Percentiles rank a stretch among this genome's conserved stretches.
phyloP scores from a whole-genome alignment of 2,888 invertebrate genomes.

The Rhagonycha lutea region DNA sequence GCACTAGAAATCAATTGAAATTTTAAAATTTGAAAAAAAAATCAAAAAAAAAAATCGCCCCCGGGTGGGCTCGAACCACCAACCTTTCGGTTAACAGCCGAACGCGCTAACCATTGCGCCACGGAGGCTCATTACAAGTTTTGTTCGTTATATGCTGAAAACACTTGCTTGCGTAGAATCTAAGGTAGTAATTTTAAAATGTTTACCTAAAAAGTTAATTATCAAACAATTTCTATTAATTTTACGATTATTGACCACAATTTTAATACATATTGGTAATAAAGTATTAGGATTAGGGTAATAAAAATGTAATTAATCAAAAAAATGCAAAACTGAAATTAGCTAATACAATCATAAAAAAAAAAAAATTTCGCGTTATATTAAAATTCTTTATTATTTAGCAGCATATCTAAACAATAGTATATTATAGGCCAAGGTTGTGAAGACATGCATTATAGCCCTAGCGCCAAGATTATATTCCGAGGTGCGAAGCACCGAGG shows the following conservation, averaged over 20 bases:
- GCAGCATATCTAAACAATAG: not conserved
- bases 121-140: constrained; percentile 71
- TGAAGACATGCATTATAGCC: too few relatives aligned
- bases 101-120: constrained; percentile 97
- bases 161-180: too few relatives aligned
- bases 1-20: not conserved
- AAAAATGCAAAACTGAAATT: not conserved
- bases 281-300: not conserved
- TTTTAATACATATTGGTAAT: not conserved
- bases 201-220: too few relatives aligned
- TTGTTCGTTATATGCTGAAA: not conserved
- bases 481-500: too few relatives aligned
- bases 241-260: not conserved
- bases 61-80: constrained; percentile 98
- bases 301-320: not conserved
- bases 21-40: not conserved
- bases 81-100: constrained; percentile 99
- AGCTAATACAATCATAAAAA: not conserved
- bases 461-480: too few relatives aligned
- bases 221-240: too few relatives aligned
- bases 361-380: not conserved
- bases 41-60: constrained; percentile 52
- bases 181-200: too few relatives aligned
- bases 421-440: too few relatives aligned
- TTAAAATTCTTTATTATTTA: not conserved